Evolutionary conservation across 2,888 invertebrate species (phyloP).

Genomic region (Acanthopleura granulata): DNA sequence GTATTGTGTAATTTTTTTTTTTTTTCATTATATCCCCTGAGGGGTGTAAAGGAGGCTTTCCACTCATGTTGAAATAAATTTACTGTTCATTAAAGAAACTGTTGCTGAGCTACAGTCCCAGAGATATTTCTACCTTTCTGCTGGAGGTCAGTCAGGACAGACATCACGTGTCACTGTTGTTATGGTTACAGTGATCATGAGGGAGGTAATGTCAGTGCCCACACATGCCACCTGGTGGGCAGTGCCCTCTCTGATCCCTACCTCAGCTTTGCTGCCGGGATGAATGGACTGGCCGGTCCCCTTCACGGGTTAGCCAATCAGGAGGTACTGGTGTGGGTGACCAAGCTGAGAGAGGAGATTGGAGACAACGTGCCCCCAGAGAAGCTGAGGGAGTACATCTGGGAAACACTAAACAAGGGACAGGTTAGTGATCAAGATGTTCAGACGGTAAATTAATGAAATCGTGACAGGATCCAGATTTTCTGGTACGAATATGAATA

Average conservation of each 20-base stretch:
- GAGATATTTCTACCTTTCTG: too few relatives aligned
- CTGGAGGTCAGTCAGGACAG: too few relatives aligned
- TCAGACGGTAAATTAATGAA: neutral
- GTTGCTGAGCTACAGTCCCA: too few relatives aligned
- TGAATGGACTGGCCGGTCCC: conserved; percentile 95
- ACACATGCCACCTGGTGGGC: conserved; percentile 92
- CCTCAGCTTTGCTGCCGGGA: conserved; percentile 90
- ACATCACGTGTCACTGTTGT: too few relatives aligned
- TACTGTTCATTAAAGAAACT: too few relatives aligned
- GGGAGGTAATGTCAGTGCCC: conserved; percentile 96
- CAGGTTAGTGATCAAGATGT: conserved; percentile 76
- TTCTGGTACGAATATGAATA: too few relatives aligned
- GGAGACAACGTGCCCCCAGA: conserved; percentile 88
- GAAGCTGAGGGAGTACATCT: conserved; percentile 94
- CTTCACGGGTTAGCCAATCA: conserved; percentile 97
- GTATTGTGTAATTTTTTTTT: too few relatives aligned
- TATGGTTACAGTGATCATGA: conserved; percentile 84
- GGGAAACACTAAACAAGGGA: conserved; percentile 95
- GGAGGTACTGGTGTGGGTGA: conserved; percentile 92
- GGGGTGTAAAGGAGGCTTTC: too few relatives aligned
- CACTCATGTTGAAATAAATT: too few relatives aligned
- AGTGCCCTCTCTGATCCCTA: conserved; percentile 95
- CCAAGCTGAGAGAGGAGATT: conserved; percentile 88
- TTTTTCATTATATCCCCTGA: too few relatives aligned
- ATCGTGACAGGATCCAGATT: too few relatives aligned